Evolutionary conservation across 2,113 vertebrate species (phyloP).

Genomic region (Cyprinodon tularosa): DNA sequence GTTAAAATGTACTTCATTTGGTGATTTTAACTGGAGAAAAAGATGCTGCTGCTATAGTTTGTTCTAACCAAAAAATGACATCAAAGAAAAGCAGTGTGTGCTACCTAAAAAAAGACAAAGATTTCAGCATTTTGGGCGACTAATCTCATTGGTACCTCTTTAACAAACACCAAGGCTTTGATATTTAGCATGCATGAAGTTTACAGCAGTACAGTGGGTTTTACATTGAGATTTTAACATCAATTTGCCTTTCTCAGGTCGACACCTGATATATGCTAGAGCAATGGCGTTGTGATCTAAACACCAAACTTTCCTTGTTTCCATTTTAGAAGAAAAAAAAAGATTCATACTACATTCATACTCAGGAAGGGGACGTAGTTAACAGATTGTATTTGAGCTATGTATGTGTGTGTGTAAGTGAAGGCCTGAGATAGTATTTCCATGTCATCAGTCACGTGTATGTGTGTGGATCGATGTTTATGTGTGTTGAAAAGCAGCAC

Average conservation of each 20-base stretch:
- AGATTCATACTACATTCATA: slow-evolving; percentile 61
- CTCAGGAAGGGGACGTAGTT: slow-evolving; percentile 69
- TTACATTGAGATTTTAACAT: slow-evolving; percentile 43
- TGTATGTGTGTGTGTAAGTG: slow-evolving; percentile 7
- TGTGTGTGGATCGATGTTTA: slow-evolving; percentile 20
- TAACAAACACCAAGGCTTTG: slow-evolving; percentile 52
- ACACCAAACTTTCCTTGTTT: slow-evolving; percentile 12
- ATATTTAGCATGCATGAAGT: slow-evolving; percentile 20
- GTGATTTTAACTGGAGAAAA: background rate
- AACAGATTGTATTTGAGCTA: slow-evolving; percentile 6
- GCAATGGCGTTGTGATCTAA: slow-evolving; percentile 23
- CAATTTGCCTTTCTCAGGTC: slow-evolving; percentile 27
- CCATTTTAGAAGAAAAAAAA: slow-evolving; percentile 52
- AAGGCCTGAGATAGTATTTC: slow-evolving; percentile 17
- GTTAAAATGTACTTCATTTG: background rate
- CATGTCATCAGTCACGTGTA: slow-evolving; percentile 26
- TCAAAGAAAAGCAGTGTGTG: background rate
- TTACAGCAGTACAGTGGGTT: slow-evolving; percentile 39
- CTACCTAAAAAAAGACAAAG: background rate
- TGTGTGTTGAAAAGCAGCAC: slow-evolving; percentile 72
- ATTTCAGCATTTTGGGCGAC: background rate
- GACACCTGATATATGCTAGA: slow-evolving; percentile 31
- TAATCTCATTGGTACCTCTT: background rate
- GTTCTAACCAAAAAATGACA: background rate
- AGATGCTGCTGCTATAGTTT: background rate